Evolutionary conservation across 2,797 vertebrate species (phyloP), one percentile per base, ranked within the genome.

Genomic region (Syndactyla subalaris): DNA sequence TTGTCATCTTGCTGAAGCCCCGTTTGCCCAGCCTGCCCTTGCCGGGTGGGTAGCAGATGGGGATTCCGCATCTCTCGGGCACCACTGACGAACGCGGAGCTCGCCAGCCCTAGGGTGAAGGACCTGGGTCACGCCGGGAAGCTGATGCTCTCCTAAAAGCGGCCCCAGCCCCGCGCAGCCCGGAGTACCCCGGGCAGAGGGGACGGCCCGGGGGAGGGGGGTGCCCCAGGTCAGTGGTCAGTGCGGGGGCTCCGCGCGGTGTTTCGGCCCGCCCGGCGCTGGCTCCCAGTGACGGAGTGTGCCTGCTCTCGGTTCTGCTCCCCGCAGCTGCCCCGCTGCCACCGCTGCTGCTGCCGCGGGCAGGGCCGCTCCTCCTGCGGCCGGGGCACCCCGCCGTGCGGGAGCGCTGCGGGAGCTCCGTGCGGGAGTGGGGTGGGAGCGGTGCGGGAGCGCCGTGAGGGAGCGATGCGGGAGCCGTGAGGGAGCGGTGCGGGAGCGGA

Each of bases 31-130:
- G 51, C 46, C 22, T 26, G 75, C 21, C 55, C 68, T 41, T 48
- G 26, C 32, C 8, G 3, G 23, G 51, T n/a, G 12, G 34, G 23
- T 19, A 7, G 45, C 66, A 34, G 19, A 27, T 3, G n/a, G 23
- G 24, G 51, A 52, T 15, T 32, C 10, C 16, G 45, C 74, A 57
- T 36, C 41, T 57, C 59, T 41, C 2, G 7, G 29, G 70, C 10
- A 59, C 16, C 7, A 2, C 59, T 1, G 72, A 20, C 4, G 41
- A 49, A 52, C 7, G 3, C 22, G 46, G 51, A 0, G 1, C 26
- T 63, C 17, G 46, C 43, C 19, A 14, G 4, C 18, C 17, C 20
- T 2, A 10, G 14, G 13, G 11, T 5, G 39, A n/a, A 23, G 36
- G 24, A 54, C 21, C 30, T 6, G 21, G 30, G 10, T 23, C 41